A percentile compares a stretch with the other conserved stretches of the same genome.
Conservation (phyloP, 2,113 vertebrate species). For the Ornithorhynchus anatinus region DNA sequence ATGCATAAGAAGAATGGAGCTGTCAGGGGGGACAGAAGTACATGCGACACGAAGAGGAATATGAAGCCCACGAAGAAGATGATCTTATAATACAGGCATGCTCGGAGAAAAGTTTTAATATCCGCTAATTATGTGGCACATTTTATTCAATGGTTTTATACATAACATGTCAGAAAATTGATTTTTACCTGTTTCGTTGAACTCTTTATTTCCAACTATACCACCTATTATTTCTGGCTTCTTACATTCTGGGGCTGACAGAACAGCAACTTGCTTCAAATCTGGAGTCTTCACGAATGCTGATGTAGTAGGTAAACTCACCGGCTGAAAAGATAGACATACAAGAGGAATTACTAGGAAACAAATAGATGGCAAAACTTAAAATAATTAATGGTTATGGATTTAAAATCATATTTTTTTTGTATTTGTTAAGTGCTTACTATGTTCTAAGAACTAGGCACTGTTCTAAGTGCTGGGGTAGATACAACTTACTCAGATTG, state of each 20-base stretch:
- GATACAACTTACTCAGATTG: too few species aligned
- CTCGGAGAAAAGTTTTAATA: slow-evolving; percentile 4
- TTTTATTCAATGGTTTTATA: background rate
- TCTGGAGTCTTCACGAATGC: slow-evolving; percentile 23
- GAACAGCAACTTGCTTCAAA: slow-evolving; percentile 19
- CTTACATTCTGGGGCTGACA: slow-evolving; percentile 40
- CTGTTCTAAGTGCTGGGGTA: too few species aligned
- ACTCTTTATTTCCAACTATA: slow-evolving; percentile 30
- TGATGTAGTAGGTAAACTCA: slow-evolving; percentile 41
- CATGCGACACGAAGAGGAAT: background rate
- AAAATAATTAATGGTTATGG: too few species aligned
- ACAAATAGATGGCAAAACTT: too few species aligned
- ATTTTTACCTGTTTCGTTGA: slow-evolving; percentile 57
- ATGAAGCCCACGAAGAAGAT: background rate
- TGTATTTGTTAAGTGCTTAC: too few species aligned
- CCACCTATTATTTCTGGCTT: slow-evolving; percentile 44
- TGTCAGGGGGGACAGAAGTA: too few species aligned
- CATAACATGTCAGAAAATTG: slow-evolving; percentile 10
- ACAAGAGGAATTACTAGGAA: slow-evolving; percentile 7
- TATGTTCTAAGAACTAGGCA: too few species aligned
- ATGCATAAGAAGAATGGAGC: too few species aligned
- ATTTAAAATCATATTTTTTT: too few species aligned
- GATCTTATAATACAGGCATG: background rate
- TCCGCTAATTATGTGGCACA: slow-evolving; percentile 1
- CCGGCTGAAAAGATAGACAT: slow-evolving; percentile 59